Percentiles rank a stretch among this genome's conserved stretches.
Conservation (phyloP, 2,113 vertebrate genomes). For the Thamnophis sirtalis region DNA sequence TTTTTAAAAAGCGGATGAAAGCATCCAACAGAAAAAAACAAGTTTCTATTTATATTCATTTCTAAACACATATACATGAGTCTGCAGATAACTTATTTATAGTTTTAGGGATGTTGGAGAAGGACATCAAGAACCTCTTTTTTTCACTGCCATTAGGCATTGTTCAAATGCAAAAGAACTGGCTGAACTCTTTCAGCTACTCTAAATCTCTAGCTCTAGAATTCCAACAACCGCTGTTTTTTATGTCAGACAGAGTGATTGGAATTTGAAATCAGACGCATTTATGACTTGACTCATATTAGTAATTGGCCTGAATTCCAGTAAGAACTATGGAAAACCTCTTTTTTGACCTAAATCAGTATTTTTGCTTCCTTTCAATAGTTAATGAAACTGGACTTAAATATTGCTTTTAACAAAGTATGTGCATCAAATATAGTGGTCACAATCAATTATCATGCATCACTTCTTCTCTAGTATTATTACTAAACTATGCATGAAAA, state of each 20-base stretch:
- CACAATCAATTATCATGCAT: constrained; percentile 29
- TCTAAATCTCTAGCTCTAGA: constrained; percentile 14
- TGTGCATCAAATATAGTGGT: constrained; percentile 32
- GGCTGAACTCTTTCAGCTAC: neutral
- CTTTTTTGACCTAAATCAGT: constrained; percentile 53
- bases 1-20: constrained; percentile 40
- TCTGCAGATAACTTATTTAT: constrained; percentile 35
- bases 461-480: constrained; percentile 37
- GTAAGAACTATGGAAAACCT: constrained; percentile 40
- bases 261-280: constrained; percentile 29
- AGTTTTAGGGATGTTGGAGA: constrained; percentile 42
- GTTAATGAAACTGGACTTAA: constrained; percentile 60
- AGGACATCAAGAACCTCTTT: constrained; percentile 20
- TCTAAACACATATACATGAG: constrained; percentile 15
- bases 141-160: constrained; percentile 6
- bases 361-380: constrained; percentile 55
- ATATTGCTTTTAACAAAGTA: constrained; percentile 44
- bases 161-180: constrained; percentile 9
- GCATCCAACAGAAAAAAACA: constrained; percentile 29
- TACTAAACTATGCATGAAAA: constrained; percentile 29
- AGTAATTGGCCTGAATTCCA: constrained; percentile 38
- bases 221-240: constrained; percentile 36
- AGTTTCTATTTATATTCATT: constrained; percentile 10
- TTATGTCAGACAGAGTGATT: neutral
- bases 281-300: constrained; percentile 35